Conservation (phyloP, 2,888 invertebrate species). For the Lasioglossum oenotherae region DNA sequence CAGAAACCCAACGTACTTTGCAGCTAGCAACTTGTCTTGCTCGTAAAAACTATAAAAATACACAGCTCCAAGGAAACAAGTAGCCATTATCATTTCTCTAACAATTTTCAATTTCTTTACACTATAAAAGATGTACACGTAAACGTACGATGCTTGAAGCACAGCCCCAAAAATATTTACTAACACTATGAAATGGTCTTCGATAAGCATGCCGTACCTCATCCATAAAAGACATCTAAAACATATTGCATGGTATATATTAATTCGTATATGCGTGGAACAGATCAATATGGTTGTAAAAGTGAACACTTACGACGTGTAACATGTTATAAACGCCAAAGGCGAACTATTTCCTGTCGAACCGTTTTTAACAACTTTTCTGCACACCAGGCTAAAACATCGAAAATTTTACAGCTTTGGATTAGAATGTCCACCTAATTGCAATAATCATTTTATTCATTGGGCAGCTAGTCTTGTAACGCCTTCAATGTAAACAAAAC, state of each 20-base stretch:
- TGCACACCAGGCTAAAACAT: slow-evolving; percentile 90
- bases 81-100: slow-evolving; percentile 87
- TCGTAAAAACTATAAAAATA: slow-evolving; percentile 87
- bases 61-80: slow-evolving; percentile 85
- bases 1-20: slow-evolving; percentile 88
- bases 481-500: slow-evolving; percentile 26
- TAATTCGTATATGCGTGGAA: background rate
- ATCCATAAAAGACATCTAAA: slow-evolving; percentile 92
- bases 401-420: background rate
- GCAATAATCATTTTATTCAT: slow-evolving; percentile 4
- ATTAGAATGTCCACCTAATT: background rate
- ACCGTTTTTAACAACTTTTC: slow-evolving; percentile 90
- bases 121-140: slow-evolving; percentile 90
- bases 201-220: slow-evolving; percentile 91
- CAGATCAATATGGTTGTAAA: background rate
- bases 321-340: slow-evolving; percentile 91
- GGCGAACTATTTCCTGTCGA: slow-evolving; percentile 91
- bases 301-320: slow-evolving; percentile 88
- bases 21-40: slow-evolving; percentile 85
- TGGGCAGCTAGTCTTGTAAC: background rate
- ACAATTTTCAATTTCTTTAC: slow-evolving; percentile 89
- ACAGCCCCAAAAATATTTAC: slow-evolving; percentile 91
- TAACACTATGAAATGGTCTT: slow-evolving; percentile 89
- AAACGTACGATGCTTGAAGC: slow-evolving; percentile 89
- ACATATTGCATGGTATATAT: slow-evolving; percentile 62